phyloP scores from a whole-genome alignment of 2,113 vertebrate species.

The Genyomyrus donnyi region DNA sequence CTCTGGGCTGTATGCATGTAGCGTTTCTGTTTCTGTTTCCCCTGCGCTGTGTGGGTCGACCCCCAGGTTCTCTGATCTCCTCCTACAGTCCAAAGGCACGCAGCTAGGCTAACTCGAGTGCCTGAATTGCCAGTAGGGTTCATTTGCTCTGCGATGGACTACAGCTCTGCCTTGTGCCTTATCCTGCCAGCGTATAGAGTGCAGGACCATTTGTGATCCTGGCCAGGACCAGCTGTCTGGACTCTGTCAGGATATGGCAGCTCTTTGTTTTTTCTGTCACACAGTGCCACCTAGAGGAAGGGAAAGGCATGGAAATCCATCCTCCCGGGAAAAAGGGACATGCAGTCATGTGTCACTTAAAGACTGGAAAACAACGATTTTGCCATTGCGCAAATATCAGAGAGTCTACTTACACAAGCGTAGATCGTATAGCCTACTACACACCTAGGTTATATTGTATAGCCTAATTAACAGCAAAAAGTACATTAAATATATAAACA shows the following conservation, averaged over 20 bases:
- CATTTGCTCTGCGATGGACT: background rate
- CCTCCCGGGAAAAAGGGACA: background rate
- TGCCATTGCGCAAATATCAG: background rate
- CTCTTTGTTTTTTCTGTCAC: background rate
- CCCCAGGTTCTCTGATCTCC: background rate
- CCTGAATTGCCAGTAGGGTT: background rate
- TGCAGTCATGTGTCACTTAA: background rate
- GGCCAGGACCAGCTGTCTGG: background rate
- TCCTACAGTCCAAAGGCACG: background rate
- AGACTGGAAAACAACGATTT: background rate
- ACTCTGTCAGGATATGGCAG: background rate
- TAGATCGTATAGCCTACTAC: background rate
- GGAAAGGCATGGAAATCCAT: background rate
- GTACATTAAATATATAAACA: background rate
- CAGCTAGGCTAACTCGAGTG: background rate
- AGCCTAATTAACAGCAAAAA: background rate
- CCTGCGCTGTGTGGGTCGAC: background rate
- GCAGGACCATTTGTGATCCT: background rate
- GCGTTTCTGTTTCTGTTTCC: background rate
- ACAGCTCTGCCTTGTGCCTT: background rate
- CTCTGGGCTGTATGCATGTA: background rate
- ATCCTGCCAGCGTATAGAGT: background rate
- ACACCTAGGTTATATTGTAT: background rate
- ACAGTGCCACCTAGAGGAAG: background rate
- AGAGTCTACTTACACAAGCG: background rate